These are phyloP conservation scores for Invenusta paracnida DNA, from an alignment of 2,888 invertebrate species.

Conservation along the genomic window DNA sequence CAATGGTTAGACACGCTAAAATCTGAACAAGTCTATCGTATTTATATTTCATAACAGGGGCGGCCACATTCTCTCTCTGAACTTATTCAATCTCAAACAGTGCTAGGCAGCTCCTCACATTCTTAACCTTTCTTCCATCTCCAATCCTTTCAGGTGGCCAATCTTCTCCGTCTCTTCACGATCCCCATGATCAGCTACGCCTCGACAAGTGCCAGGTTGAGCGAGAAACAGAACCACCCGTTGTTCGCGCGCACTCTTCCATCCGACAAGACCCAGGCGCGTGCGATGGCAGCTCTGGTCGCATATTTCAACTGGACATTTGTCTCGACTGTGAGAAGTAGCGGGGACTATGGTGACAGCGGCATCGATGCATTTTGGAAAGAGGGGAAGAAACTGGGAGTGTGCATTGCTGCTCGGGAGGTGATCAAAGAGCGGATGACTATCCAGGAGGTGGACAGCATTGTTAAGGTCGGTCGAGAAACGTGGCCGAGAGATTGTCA, in stretches of 20 bases:
- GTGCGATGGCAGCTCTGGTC: conserved; percentile 70
- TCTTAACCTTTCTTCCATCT: neutral
- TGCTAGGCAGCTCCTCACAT: too few species aligned
- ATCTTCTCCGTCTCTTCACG: conserved; percentile 69
- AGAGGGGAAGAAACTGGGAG: conserved; percentile 56
- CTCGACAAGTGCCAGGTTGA: conserved; percentile 70
- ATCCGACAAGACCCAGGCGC: conserved; percentile 64
- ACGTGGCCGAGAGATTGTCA: too few species aligned
- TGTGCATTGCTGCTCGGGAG: conserved; percentile 71
- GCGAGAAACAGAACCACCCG: conserved; percentile 70
- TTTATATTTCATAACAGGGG: too few species aligned
- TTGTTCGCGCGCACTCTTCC: conserved; percentile 69
- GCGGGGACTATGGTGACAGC: conserved; percentile 72
- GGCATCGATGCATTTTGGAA: conserved; percentile 73
- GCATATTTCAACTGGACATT: conserved; percentile 67
- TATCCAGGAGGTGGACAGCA: conserved; percentile 15
- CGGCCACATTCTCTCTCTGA: too few species aligned
- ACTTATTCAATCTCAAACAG: too few species aligned
- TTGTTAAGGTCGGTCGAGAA: too few species aligned
- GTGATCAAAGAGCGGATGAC: conserved; percentile 62
- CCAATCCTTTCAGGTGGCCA: conserved; percentile 64
- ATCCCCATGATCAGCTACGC: conserved; percentile 70
- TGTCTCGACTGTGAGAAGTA: conserved; percentile 70
- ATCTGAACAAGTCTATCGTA: too few species aligned
- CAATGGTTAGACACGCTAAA: too few species aligned